These are phyloP conservation scores for Eristalis intricaria DNA, from an alignment of 2,888 invertebrate genomes.

Conservation along the genomic window DNA sequence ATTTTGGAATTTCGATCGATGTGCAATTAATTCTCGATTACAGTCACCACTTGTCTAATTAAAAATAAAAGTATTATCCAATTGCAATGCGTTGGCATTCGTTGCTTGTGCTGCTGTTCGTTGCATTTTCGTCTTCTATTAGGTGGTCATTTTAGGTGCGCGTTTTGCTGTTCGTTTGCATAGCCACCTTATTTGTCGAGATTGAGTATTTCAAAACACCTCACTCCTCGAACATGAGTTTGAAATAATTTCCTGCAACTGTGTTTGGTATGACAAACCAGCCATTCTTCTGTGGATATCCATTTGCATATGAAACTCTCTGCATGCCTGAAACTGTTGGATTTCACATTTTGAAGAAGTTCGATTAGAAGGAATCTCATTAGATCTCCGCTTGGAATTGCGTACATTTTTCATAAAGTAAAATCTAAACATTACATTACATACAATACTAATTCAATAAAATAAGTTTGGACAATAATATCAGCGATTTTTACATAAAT, in stretches of 20 bases:
- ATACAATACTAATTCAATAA: no score
- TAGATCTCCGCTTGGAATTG: no score
- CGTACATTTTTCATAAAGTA: no score
- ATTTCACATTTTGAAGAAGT: not conserved
- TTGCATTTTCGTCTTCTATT: constrained; percentile 54
- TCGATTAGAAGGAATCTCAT: no score
- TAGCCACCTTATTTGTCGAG: constrained; percentile 59
- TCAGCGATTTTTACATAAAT: no score
- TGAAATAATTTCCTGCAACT: constrained; percentile 60
- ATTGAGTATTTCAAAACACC: constrained; percentile 54
- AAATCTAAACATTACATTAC: no score
- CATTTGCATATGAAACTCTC: not conserved
- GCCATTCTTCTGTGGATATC: not conserved
- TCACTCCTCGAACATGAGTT: constrained; percentile 35
- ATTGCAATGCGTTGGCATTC: constrained; percentile 39
- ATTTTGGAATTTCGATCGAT: constrained; percentile 72
- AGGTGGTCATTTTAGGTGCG: constrained; percentile 49
- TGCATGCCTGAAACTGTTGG: not conserved
- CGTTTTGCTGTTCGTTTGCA: constrained; percentile 50
- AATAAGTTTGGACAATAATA: no score
- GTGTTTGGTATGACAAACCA: constrained; percentile 57
- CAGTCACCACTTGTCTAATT: constrained; percentile 72
- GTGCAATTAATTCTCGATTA: constrained; percentile 72
- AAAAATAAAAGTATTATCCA: constrained; percentile 67
- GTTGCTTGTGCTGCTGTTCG: constrained; percentile 18